Conservation (phyloP, 2,888 invertebrate genomes). For the Bembecia ichneumoniformis region DNA sequence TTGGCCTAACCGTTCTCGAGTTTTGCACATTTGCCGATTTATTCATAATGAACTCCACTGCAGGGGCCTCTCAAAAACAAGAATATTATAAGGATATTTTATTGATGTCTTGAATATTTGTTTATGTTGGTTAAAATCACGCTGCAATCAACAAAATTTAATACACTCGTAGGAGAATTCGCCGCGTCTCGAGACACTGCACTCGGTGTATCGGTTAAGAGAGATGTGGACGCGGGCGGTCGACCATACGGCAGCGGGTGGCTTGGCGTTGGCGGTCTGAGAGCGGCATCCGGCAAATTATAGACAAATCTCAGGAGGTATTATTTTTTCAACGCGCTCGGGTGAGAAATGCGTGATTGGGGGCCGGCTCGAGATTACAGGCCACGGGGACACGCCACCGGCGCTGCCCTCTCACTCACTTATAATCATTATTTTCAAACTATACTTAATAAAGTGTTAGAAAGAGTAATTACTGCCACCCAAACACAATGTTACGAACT, state of each 20-base stretch:
- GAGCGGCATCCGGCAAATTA: constrained; percentile 64
- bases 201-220: constrained; percentile 3
- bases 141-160: too few relatives aligned
- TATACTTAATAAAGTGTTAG: constrained; percentile 59
- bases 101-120: too few relatives aligned
- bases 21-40: too few relatives aligned
- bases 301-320: constrained; percentile 65
- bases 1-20: too few relatives aligned
- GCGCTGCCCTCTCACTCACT: constrained; percentile 53
- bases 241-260: background rate
- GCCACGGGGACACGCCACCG: constrained; percentile 58
- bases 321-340: constrained; percentile 71
- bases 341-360: constrained; percentile 72
- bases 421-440: constrained; percentile 64
- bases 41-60: too few relatives aligned
- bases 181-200: too few relatives aligned
- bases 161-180: too few relatives aligned
- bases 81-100: too few relatives aligned
- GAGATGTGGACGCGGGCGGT: background rate
- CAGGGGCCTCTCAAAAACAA: too few relatives aligned
- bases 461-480: constrained; percentile 60
- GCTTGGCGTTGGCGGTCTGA: constrained; percentile 10
- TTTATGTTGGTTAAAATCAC: too few relatives aligned
- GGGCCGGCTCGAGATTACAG: constrained; percentile 66
- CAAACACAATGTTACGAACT: constrained; percentile 17